These are phyloP conservation scores for Colius striatus DNA, from an alignment of 2,113 vertebrate genomes.

Conservation along the genomic window DNA sequence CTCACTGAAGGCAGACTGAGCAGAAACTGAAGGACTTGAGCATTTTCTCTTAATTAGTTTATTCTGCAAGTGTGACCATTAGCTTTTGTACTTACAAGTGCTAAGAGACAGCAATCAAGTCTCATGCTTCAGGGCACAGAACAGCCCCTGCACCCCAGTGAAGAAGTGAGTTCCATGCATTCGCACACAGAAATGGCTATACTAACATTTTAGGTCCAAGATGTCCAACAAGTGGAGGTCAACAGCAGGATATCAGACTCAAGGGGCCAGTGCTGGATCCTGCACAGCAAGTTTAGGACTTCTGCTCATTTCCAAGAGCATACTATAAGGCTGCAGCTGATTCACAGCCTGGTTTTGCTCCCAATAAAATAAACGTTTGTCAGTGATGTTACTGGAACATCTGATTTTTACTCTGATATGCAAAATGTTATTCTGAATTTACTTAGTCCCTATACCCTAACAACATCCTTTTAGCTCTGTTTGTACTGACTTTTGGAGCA, in stretches of 20 bases:
- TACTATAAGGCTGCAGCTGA: background rate
- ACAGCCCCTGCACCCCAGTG: background rate
- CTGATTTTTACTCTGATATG: background rate
- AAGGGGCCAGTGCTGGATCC: background rate
- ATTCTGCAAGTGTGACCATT: slow-evolving; percentile 68
- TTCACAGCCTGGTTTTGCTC: background rate
- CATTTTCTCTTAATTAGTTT: slow-evolving; percentile 67
- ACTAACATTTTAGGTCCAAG: background rate
- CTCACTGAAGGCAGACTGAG: background rate
- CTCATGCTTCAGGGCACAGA: slow-evolving; percentile 28
- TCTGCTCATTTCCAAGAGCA: background rate
- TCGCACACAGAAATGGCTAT: background rate
- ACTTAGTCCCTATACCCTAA: background rate
- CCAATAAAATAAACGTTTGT: background rate
- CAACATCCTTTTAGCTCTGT: background rate
- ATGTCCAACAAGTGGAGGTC: background rate
- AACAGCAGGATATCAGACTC: background rate
- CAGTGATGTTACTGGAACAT: background rate
- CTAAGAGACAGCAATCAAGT: slow-evolving; percentile 59
- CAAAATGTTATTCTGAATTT: background rate
- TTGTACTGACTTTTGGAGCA: background rate
- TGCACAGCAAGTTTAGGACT: background rate
- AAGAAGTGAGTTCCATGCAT: background rate
- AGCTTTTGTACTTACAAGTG: slow-evolving; percentile 68
- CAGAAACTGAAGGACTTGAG: background rate